A percentile compares a stretch with the other conserved stretches of the same genome.
phyloP scores from a whole-genome alignment of 2,113 vertebrate species.

The Marcusenius ussheri region DNA sequence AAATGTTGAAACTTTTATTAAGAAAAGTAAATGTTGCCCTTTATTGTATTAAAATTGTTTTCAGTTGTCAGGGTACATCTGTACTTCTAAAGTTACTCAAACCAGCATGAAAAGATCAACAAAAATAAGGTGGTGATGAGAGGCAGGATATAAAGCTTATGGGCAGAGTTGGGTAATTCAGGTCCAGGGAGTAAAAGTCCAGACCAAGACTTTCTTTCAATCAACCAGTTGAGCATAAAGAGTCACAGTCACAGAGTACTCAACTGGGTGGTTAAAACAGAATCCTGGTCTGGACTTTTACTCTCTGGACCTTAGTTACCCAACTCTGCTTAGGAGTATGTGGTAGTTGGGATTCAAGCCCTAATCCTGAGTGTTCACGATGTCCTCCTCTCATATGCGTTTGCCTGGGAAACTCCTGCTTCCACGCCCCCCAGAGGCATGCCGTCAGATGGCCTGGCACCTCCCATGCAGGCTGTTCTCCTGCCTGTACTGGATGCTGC shows the following conservation, averaged over 20 bases:
- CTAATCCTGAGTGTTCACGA: neutral
- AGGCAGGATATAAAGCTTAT: neutral
- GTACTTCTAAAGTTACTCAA: neutral
- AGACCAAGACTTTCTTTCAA: too few species aligned
- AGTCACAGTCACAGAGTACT: too few species aligned
- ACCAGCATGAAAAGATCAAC: neutral
- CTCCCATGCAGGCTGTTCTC: neutral
- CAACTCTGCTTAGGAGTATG: neutral
- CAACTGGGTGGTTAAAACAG: too few species aligned
- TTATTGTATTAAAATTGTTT: neutral
- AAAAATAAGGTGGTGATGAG: neutral
- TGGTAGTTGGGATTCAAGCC: neutral
- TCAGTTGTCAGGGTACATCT: neutral
- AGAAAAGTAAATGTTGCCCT: neutral
- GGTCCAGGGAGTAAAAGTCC: too few species aligned
- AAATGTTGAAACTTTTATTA: slow-evolving; percentile 27
- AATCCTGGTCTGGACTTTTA: too few species aligned
- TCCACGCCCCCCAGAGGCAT: neutral
- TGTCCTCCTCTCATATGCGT: neutral
- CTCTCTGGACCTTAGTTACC: too few species aligned
- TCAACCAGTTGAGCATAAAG: too few species aligned
- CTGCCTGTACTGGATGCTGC: neutral
- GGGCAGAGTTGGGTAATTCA: too few species aligned
- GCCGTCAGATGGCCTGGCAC: neutral
- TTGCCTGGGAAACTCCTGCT: neutral